Percentiles rank a stretch among this genome's conserved stretches.
Evolutionary conservation across 1,140 invertebrate genomes (phyloP).

Genomic region (Zaprionus camerounensis): DNA sequence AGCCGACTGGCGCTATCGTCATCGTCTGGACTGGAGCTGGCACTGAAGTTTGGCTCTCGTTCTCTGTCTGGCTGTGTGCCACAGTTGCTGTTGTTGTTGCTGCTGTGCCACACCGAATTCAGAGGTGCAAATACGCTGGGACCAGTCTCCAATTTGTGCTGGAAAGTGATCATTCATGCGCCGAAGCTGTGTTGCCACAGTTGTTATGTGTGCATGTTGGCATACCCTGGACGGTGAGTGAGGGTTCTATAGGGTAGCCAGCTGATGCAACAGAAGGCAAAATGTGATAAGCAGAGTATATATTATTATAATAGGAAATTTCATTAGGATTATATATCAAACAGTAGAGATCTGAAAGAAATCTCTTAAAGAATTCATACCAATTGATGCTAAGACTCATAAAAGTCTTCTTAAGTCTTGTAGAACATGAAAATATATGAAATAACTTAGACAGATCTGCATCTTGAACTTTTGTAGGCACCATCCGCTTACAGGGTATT

Average conservation of each 20-base stretch:
- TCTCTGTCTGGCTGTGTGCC: constrained; percentile 28
- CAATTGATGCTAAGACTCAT: too few species aligned
- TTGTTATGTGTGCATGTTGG: constrained; percentile 46
- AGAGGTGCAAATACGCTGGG: constrained; percentile 81
- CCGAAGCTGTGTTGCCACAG: constrained; percentile 41
- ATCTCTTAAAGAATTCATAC: too few species aligned
- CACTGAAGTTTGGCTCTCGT: constrained; percentile 15
- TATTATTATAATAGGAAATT: not conserved
- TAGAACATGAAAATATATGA: too few species aligned
- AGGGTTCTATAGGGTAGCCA: not conserved
- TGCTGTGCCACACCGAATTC: constrained; percentile 78
- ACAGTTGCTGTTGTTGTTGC: constrained; percentile 10
- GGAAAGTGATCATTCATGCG: constrained; percentile 75
- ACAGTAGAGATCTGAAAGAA: not conserved
- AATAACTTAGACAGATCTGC: not conserved
- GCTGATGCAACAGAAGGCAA: too few species aligned
- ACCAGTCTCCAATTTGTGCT: constrained; percentile 79
- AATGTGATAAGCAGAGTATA: too few species aligned
- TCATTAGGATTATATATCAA: not conserved
- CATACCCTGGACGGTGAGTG: constrained; percentile 9
- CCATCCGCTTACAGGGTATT: constrained; percentile 45
- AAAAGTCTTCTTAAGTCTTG: too few species aligned
- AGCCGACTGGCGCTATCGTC: constrained; percentile 73
- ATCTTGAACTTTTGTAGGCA: not conserved
- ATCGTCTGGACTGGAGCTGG: constrained; percentile 16